Evolutionary conservation across 1,140 invertebrate genomes (phyloP).

Genomic region (Scaptomyza montana): DNA sequence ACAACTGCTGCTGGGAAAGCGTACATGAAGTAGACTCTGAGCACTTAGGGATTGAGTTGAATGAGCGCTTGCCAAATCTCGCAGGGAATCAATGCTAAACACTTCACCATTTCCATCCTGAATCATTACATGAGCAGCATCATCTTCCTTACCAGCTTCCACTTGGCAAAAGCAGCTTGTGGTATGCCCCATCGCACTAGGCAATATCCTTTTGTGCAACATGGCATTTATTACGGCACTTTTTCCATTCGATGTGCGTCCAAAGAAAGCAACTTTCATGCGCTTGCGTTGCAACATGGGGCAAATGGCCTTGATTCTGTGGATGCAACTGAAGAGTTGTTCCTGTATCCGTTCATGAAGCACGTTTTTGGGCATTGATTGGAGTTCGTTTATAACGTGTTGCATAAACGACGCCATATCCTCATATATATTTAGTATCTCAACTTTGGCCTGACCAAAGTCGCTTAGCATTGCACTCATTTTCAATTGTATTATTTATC

Average conservation of each 20-base stretch:
- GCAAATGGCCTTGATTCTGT: conserved; percentile 95
- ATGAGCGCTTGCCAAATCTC: conserved; percentile 94
- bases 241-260: conserved; percentile 99
- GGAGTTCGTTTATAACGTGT: conserved; percentile 17
- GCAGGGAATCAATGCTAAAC: conserved; percentile 85
- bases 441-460: conserved; percentile 86
- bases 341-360: conserved; percentile 62
- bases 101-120: conserved; percentile 86
- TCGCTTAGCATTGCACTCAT: conserved; percentile 45
- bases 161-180: conserved; percentile 99
- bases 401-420: conserved; percentile 32
- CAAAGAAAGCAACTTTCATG: conserved; percentile 99
- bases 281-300: conserved; percentile 97
- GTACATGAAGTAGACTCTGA: conserved; percentile 92
- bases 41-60: conserved; percentile 87
- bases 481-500: not conserved
- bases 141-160: conserved; percentile 92
- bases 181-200: conserved; percentile 99
- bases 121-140: conserved; percentile 89
- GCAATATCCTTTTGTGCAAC: conserved; percentile 97
- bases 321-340: conserved; percentile 88
- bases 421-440: conserved; percentile 84
- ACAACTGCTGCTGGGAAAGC: conserved; percentile 98
- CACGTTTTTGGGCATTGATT: conserved; percentile 80
- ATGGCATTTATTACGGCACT: conserved; percentile 99